Percentiles rank a stretch among this genome's conserved stretches.
phyloP scores from a whole-genome alignment of 37 sponge, comb jelly and placozoan species.

The Ephydatia muelleri region DNA sequence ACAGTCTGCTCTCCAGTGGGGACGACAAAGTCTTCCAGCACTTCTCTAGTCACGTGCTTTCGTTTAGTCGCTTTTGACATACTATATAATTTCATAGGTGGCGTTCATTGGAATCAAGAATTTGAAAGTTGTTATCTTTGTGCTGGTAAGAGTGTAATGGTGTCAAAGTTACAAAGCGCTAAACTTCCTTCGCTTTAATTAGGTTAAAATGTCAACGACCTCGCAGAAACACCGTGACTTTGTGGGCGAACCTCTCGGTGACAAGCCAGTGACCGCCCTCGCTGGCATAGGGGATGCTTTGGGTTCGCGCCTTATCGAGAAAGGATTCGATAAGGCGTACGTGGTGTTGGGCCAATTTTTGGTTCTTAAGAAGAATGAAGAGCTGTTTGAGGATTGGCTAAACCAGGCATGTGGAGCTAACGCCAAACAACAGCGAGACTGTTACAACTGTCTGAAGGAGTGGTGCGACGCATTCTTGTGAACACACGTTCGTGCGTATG shows the following conservation, averaged over 20 bases:
- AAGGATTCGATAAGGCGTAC: conserved; percentile 96
- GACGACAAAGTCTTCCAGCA: conserved; percentile 75
- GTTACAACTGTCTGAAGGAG: conserved; percentile 84
- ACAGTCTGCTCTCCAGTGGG: conserved; percentile 75
- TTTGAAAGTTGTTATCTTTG: neutral
- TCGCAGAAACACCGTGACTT: conserved; percentile 94
- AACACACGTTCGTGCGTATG: neutral
- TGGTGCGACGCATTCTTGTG: conserved; percentile 95
- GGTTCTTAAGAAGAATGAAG: conserved; percentile 93
- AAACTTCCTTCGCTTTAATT: neutral
- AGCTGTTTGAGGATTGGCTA: conserved; percentile 93
- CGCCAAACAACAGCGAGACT: conserved; percentile 85
- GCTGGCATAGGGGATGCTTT: conserved; percentile 91
- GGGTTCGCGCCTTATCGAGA: conserved; percentile 77
- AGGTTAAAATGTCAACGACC: conserved; percentile 52
- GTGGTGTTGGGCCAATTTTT: conserved; percentile 94
- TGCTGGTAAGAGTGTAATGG: neutral
- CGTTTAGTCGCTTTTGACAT: conserved; percentile 94
- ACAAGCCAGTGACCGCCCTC: conserved; percentile 89
- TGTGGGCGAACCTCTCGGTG: conserved; percentile 95
- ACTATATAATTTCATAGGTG: neutral
- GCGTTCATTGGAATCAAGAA: neutral
- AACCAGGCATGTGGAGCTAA: conserved; percentile 88
- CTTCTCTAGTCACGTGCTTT: conserved; percentile 86
- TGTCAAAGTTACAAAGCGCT: neutral